Evolutionary conservation across 2,888 invertebrate species (phyloP), one percentile per base, ranked within the genome.

Genomic region (Lissonota sp.): DNA sequence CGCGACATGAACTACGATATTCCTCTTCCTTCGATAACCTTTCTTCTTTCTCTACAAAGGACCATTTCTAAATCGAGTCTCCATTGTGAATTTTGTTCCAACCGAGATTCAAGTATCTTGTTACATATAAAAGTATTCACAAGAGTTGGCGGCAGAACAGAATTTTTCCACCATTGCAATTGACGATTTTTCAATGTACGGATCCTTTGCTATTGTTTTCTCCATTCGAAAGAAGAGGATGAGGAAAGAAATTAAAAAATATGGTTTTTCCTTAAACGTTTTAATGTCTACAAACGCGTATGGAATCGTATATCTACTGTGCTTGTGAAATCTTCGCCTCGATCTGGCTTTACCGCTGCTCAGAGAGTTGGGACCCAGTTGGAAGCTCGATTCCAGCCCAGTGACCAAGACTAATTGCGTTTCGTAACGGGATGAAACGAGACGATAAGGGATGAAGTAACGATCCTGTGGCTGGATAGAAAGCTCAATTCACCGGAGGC

Each of bases 361-460:
- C 40, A 70, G 80, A 80, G n/a, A n/a, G n/a, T n/a, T 80, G 57
- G 26, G 78, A 80, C 58, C 76, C 67, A 73, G 80, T 84, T 79
- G 67, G 73, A 63, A 75, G 73, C 74, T 76, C 73, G 82, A 83
- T 83, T 83, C 83, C 73, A 66, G 73, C 76, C 76, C 55, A 67
- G 79, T 82, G 79, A 84, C 83, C 83, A 84, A 83, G 81, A 83
- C 82, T 84, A 84, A 84, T 83, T 83, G 82, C 64, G 73, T 84
- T 81, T 81, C 73, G 70, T 74, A 81, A 80, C 74, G 69, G 73
- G 49, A 44, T 80, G 83, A 80, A 75, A 37, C 69, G 60, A 80
- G 67, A 37, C 69, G 60, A 75, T 55, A 26, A 26, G 26, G 64
- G 71, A 39, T 46, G 58, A 57, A 6, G 10, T 26, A 39, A 67